Base-by-base conservation (phyloP, 1,140 invertebrate species). In the Oreohelix idahoensis region DNA sequence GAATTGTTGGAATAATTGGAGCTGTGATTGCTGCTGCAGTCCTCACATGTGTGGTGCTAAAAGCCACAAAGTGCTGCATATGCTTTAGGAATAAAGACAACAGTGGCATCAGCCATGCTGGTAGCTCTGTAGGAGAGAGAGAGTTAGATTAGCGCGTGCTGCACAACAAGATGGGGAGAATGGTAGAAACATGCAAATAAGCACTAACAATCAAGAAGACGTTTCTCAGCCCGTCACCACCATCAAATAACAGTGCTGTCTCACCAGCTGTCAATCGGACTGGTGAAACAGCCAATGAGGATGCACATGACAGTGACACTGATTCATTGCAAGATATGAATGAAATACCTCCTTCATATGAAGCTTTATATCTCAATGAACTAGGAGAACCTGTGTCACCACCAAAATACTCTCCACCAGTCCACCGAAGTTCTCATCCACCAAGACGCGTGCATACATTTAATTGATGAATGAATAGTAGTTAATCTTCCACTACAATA, bases 311-410 rank as follows among this genome's bases (percentile, higher is more conserved):
- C 4, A 79, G 77, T 69, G 77, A 79, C 29, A 35, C 58, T 2
- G 77, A 79, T 39, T 79, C 77, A 15, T 39, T 66, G 63, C 77
- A 26, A 38, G 77, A 66, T 39, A 29, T 79, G 23, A 66, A 79
- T 69, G 77, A 79, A 36, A 11, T 32, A 4, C 77, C 77, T 10
- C 77, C 77, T 15, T 79, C 77, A 20, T 79, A 79, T 35, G 77
- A 79, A 39, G 66, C 77, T 66, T 45, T 79, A 36, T 79, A 79
- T 35, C 53, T 79, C 8, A 79, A 63, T 38, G 77, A 79, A 29
- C 58, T 66, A 1, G 77, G 77, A 36, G 74, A 76, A 49, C 10
- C 42, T 13, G 45, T 66, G 1, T 10, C 51, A 23, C 77, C 77
- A 38, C 77, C 77, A 26, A 69, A 79, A 11, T 79, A 79, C 39